A percentile compares a stretch with the other conserved stretches of the same genome.
Evolutionary conservation across 2,797 vertebrate species (phyloP).

Genomic region (Lithobates sylvaticus): DNA sequence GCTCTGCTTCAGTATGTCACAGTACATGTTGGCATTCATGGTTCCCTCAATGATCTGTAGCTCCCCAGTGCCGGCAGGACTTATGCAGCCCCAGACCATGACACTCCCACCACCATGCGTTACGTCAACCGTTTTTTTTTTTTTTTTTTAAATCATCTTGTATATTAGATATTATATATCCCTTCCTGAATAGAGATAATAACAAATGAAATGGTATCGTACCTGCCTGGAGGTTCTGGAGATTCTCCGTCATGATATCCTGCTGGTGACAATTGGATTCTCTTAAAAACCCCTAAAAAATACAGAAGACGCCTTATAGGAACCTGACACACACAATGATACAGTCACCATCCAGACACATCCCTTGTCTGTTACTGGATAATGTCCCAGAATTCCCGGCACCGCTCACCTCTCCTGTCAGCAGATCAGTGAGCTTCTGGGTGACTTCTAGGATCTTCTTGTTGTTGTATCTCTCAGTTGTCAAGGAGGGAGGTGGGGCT

Average conservation of each 20-base stretch:
- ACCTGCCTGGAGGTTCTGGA: neutral
- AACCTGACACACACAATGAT: neutral
- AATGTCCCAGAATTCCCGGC: neutral
- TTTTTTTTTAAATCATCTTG: no score
- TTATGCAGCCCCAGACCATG: no score
- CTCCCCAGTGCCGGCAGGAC: no score
- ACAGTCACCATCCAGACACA: neutral
- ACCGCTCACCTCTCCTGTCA: conserved; percentile 24
- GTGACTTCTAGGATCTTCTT: conserved; percentile 22
- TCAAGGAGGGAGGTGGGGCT: neutral
- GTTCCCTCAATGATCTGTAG: no score
- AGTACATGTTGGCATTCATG: no score
- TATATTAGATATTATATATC: no score
- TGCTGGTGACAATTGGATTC: neutral
- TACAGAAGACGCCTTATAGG: neutral
- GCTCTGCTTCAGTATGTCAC: no score
- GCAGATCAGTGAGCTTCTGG: conserved; percentile 8
- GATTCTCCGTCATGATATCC: neutral
- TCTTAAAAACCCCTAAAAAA: neutral
- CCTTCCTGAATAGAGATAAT: no score
- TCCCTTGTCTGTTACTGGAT: neutral
- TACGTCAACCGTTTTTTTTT: no score
- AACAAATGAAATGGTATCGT: no score
- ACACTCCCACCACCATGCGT: no score
- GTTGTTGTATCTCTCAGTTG: neutral